Evolutionary conservation across 2,797 vertebrate species (phyloP).

Genomic region (Oreochromis grahami): DNA sequence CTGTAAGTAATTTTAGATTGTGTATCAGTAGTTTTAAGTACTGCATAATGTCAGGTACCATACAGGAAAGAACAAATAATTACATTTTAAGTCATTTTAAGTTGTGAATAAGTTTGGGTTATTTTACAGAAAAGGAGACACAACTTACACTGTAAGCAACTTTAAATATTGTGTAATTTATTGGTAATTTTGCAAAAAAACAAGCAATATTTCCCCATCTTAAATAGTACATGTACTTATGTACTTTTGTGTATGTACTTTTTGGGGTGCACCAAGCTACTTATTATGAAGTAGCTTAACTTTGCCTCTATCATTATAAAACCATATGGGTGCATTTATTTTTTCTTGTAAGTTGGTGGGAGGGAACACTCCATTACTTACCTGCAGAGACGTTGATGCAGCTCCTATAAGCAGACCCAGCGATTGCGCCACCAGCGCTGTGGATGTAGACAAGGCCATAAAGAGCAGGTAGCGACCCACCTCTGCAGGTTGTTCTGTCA

Average conservation of each 20-base stretch:
- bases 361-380: constrained; percentile 16
- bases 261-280: not conserved
- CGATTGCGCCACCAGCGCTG: constrained; percentile 94
- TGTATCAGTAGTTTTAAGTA: not conserved
- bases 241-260: not conserved
- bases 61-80: not conserved
- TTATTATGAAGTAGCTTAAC: not conserved
- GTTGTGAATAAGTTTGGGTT: not conserved
- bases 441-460: constrained; percentile 90
- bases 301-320: not conserved
- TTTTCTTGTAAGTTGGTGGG: not conserved
- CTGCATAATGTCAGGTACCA: not conserved
- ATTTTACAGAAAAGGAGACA: not conserved
- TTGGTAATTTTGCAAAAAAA: not conserved
- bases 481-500: constrained; percentile 95
- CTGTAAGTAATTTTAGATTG: not conserved
- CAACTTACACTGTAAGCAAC: not conserved
- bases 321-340: not conserved
- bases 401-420: constrained; percentile 95
- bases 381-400: constrained; percentile 95
- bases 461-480: constrained; percentile 90
- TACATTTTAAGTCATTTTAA: not conserved
- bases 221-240: not conserved
- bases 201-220: not conserved
- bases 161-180: not conserved